phyloP scores from a whole-genome alignment of 2,888 invertebrate genomes.

The Ephialtes manifestator region DNA sequence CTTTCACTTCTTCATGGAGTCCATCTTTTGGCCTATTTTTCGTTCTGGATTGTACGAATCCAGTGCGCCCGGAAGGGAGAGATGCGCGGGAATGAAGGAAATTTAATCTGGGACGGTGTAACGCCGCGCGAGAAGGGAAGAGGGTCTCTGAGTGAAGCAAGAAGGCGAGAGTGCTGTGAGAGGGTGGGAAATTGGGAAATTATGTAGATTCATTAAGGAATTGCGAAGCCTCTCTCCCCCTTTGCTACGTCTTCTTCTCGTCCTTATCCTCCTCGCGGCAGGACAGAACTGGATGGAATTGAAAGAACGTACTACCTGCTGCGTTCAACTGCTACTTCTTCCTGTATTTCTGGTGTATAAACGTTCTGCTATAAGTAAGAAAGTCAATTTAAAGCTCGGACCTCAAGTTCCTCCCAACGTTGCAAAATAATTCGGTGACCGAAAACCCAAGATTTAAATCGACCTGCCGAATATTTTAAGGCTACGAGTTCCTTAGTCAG shows the following conservation, averaged over 20 bases:
- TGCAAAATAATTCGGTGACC: slow-evolving; percentile 45
- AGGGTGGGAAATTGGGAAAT: slow-evolving; percentile 75
- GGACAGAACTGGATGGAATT: slow-evolving; percentile 56
- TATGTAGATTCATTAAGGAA: slow-evolving; percentile 79
- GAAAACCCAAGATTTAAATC: slow-evolving; percentile 8
- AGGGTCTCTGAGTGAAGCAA: slow-evolving; percentile 51
- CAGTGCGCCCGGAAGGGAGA: slow-evolving; percentile 40
- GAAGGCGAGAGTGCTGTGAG: slow-evolving; percentile 70
- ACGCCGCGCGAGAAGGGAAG: slow-evolving; percentile 67
- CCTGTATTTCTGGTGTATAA: slow-evolving; percentile 44
- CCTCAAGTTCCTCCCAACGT: slow-evolving; percentile 30
- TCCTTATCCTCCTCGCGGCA: slow-evolving; percentile 40
- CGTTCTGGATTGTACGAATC: slow-evolving; percentile 57
- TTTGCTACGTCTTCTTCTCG: slow-evolving; percentile 47
- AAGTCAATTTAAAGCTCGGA: slow-evolving; percentile 34
- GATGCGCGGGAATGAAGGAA: slow-evolving; percentile 68
- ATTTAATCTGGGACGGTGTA: slow-evolving; percentile 76
- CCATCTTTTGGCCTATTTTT: slow-evolving; percentile 44
- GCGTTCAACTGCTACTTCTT: slow-evolving; percentile 22
- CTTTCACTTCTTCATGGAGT: slow-evolving; percentile 9
- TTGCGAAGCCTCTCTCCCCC: slow-evolving; percentile 65
- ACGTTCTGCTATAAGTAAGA: slow-evolving; percentile 34
- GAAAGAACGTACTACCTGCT: slow-evolving; percentile 39
- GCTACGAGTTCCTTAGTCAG: neutral
- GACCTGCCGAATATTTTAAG: slow-evolving; percentile 1